These are phyloP conservation scores for Panulirus ornatus DNA, from an alignment of 1,140 invertebrate genomes.

Conservation along the genomic window DNA sequence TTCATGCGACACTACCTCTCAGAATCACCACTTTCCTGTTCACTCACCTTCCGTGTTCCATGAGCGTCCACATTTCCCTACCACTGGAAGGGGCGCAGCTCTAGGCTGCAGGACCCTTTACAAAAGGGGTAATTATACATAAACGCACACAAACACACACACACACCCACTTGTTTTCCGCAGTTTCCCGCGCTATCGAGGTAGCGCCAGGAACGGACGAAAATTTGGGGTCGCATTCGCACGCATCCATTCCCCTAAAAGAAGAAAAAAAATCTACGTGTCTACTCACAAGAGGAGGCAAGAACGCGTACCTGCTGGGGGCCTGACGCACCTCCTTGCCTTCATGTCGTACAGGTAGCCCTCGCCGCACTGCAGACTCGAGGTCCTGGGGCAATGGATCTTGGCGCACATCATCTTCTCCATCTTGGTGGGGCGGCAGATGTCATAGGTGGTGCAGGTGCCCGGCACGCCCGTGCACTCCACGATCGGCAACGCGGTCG, in stretches of 20 bases:
- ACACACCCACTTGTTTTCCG: not conserved
- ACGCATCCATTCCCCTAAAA: not conserved
- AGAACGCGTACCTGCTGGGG: slow-evolving; percentile 14
- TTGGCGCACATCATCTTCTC: slow-evolving; percentile 26
- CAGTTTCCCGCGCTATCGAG: not conserved
- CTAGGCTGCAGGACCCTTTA: no score
- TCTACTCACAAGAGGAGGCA: not conserved
- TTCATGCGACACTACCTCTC: no score
- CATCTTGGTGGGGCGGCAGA: not conserved
- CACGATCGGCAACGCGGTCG: not conserved
- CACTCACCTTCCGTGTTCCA: no score
- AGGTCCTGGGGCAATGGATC: slow-evolving; percentile 28
- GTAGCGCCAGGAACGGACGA: not conserved
- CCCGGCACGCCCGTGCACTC: slow-evolving; percentile 2
- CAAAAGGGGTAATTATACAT: not conserved
- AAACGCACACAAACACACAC: not conserved
- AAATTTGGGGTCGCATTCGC: not conserved
- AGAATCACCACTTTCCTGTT: no score
- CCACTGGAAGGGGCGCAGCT: no score
- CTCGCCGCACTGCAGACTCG: slow-evolving; percentile 26
- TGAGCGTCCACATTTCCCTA: no score
- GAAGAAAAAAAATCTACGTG: not conserved
- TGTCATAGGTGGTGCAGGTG: slow-evolving; percentile 45
- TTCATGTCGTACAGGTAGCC: slow-evolving; percentile 51
- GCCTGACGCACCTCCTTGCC: not conserved